These are phyloP conservation scores for Copidosoma floridanum DNA, from an alignment of 1,140 invertebrate genomes.

Conservation along the genomic window DNA sequence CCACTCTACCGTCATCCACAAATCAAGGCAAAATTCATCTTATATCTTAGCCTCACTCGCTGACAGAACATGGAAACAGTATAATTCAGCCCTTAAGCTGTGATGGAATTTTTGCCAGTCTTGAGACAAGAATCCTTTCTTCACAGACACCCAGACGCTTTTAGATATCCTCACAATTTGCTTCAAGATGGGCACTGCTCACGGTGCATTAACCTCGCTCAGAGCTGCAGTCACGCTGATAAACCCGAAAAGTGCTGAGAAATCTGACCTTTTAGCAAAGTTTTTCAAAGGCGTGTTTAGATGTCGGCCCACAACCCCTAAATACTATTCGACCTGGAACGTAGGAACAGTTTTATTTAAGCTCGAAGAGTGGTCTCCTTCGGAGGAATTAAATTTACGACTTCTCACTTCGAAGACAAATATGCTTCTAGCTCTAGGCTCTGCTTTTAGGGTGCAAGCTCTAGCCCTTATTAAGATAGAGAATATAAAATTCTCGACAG, in stretches of 20 bases:
- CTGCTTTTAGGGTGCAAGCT: conserved; percentile 11
- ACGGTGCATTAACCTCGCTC: not conserved
- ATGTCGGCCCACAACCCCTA: conserved; percentile 30
- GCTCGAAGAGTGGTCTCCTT: not conserved
- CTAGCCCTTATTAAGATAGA: conserved; percentile 3
- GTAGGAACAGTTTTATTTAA: conserved; percentile 28
- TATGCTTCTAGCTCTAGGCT: conserved; percentile 1
- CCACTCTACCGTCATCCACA: too few species aligned
- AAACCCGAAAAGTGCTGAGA: not conserved
- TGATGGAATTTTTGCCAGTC: conserved; percentile 5
- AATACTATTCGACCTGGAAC: conserved; percentile 36
- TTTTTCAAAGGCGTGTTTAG: conserved; percentile 36
- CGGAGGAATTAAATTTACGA: not conserved
- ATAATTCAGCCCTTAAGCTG: conserved; percentile 6
- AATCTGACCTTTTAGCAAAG: not conserved
- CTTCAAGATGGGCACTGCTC: not conserved
- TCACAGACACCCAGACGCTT: not conserved
- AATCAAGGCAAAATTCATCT: too few species aligned
- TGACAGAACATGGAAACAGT: conserved; percentile 5
- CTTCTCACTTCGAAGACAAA: not conserved
- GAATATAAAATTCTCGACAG: not conserved
- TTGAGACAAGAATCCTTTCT: not conserved
- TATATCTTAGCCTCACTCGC: conserved; percentile 5
- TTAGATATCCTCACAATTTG: not conserved
- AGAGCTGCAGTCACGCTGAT: not conserved